Conservation (phyloP, 1,140 invertebrate species). For the Stegodyphus dumicola region DNA sequence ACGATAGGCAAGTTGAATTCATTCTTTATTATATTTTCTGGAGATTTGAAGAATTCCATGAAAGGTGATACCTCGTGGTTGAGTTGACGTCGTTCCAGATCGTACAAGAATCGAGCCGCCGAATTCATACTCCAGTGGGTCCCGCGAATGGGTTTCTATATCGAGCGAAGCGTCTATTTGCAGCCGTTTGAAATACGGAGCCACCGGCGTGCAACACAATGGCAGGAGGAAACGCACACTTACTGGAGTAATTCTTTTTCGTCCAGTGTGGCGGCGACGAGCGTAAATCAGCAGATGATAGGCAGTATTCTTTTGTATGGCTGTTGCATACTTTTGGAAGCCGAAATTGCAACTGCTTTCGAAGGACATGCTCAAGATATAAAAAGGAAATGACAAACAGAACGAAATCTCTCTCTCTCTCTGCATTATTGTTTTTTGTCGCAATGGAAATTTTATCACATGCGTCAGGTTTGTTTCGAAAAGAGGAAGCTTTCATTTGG, state of each 20-base stretch:
- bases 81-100: too few species aligned
- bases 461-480: background rate
- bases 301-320: background rate
- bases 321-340: background rate
- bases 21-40: too few species aligned
- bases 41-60: too few species aligned
- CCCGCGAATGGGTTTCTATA: too few species aligned
- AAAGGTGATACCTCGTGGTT: too few species aligned
- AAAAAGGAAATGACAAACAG: background rate
- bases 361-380: background rate
- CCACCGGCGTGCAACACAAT: background rate
- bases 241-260: background rate
- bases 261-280: background rate
- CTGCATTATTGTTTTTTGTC: background rate
- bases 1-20: too few species aligned
- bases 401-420: background rate
- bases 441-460: background rate
- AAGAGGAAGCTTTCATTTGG: too few species aligned
- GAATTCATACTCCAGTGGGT: too few species aligned
- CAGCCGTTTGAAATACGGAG: background rate
- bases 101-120: too few species aligned
- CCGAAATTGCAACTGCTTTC: background rate
- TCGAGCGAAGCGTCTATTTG: background rate
- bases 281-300: slow-evolving; percentile 1
- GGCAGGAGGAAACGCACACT: background rate